A percentile compares a stretch with the other conserved stretches of the same genome.
Conservation (phyloP, 2,797 vertebrate species). For the Molothrus ater region DNA sequence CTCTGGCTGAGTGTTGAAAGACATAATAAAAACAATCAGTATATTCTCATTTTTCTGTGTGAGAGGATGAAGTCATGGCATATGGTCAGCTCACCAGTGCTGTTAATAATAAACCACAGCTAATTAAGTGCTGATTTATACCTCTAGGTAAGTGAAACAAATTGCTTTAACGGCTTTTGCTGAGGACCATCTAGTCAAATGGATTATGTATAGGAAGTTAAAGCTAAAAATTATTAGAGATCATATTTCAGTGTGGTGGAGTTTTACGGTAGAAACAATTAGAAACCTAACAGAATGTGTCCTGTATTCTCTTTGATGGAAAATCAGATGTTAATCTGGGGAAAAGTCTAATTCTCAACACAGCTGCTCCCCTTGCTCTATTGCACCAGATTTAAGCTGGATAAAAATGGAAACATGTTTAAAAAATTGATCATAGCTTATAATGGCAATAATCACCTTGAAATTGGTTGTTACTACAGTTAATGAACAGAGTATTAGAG, state of each 20-base stretch:
- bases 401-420: constrained; percentile 74
- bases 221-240: constrained; percentile 77
- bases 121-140: constrained; percentile 83
- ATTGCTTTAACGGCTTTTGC: constrained; percentile 78
- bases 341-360: constrained; percentile 76
- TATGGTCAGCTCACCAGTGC: constrained; percentile 78
- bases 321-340: constrained; percentile 80
- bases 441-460: constrained; percentile 80
- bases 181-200: constrained; percentile 77
- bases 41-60: constrained; percentile 77
- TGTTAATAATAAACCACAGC: constrained; percentile 81
- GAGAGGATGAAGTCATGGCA: constrained; percentile 82
- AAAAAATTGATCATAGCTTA: constrained; percentile 78
- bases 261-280: constrained; percentile 81
- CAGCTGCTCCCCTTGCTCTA: constrained; percentile 73
- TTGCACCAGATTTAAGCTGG: constrained; percentile 63
- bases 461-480: constrained; percentile 79
- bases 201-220: constrained; percentile 79
- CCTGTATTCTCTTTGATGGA: constrained; percentile 78
- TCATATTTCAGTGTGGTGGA: constrained; percentile 76
- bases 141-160: constrained; percentile 79
- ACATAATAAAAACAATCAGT: constrained; percentile 75
- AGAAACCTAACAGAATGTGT: constrained; percentile 78
- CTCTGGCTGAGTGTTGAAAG: constrained; percentile 50
- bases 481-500: constrained; percentile 74